phyloP scores from a whole-genome alignment of 2,797 vertebrate species.

The Garrulus glandarius region DNA sequence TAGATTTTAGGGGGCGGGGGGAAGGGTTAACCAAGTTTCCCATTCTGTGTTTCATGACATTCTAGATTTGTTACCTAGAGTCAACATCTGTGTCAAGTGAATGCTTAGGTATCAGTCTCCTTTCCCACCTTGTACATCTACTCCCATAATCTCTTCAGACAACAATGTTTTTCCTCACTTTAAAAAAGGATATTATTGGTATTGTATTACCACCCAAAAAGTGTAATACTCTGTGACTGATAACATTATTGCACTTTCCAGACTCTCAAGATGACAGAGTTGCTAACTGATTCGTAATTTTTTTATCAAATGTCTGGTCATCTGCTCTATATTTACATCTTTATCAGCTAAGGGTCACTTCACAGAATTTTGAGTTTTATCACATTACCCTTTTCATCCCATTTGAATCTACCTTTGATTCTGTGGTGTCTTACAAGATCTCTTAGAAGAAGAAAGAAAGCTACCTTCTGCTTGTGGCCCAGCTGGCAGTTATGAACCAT shows the following conservation, averaged over 20 bases:
- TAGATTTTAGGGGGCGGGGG: fast-evolving
- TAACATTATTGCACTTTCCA: not conserved
- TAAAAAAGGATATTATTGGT: not conserved
- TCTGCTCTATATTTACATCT: not conserved
- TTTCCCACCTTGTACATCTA: not conserved
- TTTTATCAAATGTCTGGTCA: not conserved
- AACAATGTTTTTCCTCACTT: not conserved
- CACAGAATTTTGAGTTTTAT: not conserved
- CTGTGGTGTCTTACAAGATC: not conserved
- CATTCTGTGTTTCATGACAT: not conserved
- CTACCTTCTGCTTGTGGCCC: not conserved
- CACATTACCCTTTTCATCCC: not conserved
- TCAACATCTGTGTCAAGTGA: not conserved
- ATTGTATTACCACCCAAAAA: not conserved
- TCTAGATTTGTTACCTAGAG: not conserved
- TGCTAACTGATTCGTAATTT: not conserved
- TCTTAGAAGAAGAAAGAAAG: not conserved
- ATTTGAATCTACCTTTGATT: not conserved
- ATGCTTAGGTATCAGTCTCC: not conserved
- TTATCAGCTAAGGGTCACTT: not conserved
- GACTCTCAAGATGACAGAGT: not conserved
- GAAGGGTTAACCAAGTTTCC: not conserved
- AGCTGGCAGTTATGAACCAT: not conserved
- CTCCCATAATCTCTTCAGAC: not conserved
- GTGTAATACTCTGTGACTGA: not conserved